These are phyloP conservation scores for Perognathus longimembris DNA, from an alignment of 2,113 vertebrate species.

Conservation along the genomic window DNA sequence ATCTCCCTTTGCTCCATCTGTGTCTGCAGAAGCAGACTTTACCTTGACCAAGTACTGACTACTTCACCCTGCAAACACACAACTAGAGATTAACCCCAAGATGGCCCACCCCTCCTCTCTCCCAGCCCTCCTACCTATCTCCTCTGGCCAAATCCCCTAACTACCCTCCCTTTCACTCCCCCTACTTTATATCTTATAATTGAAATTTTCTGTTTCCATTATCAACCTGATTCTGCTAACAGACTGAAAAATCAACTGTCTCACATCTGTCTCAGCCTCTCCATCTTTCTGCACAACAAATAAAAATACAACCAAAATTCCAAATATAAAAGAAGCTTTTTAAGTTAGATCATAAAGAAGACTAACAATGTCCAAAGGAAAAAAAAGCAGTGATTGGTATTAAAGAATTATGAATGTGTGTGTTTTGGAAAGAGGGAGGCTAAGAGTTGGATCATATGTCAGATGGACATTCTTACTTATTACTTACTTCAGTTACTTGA, in stretches of 20 bases:
- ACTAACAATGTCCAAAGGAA: background rate
- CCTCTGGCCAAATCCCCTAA: constrained; percentile 15
- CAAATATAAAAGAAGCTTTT: constrained; percentile 45
- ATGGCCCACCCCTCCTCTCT: constrained; percentile 35
- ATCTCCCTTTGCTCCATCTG: constrained; percentile 75
- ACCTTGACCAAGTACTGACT: constrained; percentile 69
- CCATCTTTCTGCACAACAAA: constrained; percentile 47
- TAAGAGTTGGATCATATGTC: background rate
- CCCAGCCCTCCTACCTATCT: background rate
- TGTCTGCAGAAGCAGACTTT: constrained; percentile 69
- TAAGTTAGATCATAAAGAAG: background rate
- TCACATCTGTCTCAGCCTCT: background rate
- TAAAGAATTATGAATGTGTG: constrained; percentile 49
- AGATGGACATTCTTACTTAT: background rate
- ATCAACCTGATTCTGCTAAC: constrained; percentile 37
- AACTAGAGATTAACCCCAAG: constrained; percentile 75
- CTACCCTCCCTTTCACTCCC: background rate
- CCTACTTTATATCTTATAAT: constrained; percentile 54
- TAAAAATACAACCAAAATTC: constrained; percentile 28
- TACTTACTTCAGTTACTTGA: constrained; percentile 3
- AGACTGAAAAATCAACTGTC: background rate
- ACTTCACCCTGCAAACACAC: constrained; percentile 70
- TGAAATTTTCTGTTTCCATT: constrained; percentile 61
- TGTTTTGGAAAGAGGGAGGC: background rate
- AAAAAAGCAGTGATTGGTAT: constrained; percentile 41